phyloP scores from a whole-genome alignment of 2,888 invertebrate genomes.

The Patella depressa region DNA sequence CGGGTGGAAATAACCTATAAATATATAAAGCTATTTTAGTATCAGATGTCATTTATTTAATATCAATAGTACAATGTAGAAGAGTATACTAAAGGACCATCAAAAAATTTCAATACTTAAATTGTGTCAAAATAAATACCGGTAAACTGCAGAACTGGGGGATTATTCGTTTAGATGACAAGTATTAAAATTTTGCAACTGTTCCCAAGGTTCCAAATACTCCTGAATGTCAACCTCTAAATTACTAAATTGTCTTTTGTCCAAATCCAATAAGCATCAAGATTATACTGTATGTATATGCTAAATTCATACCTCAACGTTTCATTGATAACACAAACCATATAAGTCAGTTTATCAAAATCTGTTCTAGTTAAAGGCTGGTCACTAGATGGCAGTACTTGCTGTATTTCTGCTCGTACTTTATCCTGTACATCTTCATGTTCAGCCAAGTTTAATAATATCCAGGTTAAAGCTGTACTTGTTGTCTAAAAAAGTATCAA shows the following conservation, averaged over 20 bases:
- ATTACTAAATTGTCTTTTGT: too few relatives aligned
- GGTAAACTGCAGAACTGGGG: background rate
- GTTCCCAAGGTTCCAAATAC: too few relatives aligned
- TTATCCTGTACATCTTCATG: slow-evolving; percentile 54
- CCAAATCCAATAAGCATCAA: too few relatives aligned
- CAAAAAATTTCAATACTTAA: background rate
- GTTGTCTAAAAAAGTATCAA: slow-evolving; percentile 49
- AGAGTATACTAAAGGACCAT: background rate
- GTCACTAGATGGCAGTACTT: slow-evolving; percentile 30
- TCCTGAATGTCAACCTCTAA: too few relatives aligned
- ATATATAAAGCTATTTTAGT: slow-evolving; percentile 8
- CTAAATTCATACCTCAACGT: slow-evolving; percentile 50
- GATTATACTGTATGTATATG: too few relatives aligned
- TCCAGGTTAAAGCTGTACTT: slow-evolving; percentile 55
- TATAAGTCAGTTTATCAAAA: slow-evolving; percentile 52
- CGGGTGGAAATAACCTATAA: slow-evolving; percentile 58
- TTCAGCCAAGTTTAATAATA: slow-evolving; percentile 53
- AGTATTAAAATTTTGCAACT: too few relatives aligned
- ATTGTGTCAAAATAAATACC: background rate
- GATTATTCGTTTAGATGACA: background rate
- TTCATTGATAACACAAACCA: slow-evolving; percentile 60
- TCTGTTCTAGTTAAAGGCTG: slow-evolving; percentile 40
- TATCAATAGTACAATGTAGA: too few relatives aligned
- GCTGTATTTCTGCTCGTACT: slow-evolving; percentile 50
- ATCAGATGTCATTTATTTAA: too few relatives aligned